phyloP scores from a whole-genome alignment of 1,140 invertebrate genomes.

The Dinoponera quadriceps region DNA sequence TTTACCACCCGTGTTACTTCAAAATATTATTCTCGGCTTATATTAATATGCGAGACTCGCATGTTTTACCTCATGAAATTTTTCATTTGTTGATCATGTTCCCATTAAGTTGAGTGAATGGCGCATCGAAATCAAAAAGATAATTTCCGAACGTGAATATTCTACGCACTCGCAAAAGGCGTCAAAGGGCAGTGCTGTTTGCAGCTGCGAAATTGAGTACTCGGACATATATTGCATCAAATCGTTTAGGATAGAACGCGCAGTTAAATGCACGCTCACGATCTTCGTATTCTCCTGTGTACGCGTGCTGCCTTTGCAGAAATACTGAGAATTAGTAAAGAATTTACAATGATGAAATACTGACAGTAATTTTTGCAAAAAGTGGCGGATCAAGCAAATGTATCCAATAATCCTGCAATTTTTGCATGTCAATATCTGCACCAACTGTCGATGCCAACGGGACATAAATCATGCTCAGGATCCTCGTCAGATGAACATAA shows the following conservation, averaged over 20 bases:
- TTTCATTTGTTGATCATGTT: conserved; percentile 22
- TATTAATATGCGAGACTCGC: background rate
- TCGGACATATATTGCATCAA: conserved; percentile 24
- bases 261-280: conserved; percentile 15
- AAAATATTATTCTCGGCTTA: background rate
- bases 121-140: conserved; percentile 15
- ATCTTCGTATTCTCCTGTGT: background rate
- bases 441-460: no score
- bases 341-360: no score
- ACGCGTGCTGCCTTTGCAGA: no score
- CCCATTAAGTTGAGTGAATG: conserved; percentile 1
- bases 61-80: conserved; percentile 7
- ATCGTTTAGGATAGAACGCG: conserved; percentile 22
- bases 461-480: no score
- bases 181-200: conserved; percentile 44
- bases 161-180: background rate
- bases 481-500: no score
- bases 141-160: conserved; percentile 19
- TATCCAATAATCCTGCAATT: no score
- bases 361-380: no score
- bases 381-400: no score
- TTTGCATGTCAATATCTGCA: no score
- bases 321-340: no score
- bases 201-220: conserved; percentile 24
- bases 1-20: background rate